Conservation (phyloP, 2,888 invertebrate species). For the Tenthredo amoena region DNA sequence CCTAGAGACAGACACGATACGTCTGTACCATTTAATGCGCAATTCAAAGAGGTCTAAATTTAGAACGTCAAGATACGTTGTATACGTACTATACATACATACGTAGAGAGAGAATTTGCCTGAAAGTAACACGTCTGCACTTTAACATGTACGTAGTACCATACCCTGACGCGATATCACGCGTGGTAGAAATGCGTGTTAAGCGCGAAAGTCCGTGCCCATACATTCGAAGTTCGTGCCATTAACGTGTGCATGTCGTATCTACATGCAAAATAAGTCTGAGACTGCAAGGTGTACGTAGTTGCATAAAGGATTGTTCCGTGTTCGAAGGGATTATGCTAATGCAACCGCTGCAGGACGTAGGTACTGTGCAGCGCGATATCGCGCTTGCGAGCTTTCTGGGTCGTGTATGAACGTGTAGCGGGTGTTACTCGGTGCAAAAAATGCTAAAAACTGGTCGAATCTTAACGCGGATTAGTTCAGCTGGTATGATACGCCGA, state of each 20-base stretch:
- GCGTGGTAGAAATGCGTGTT: conserved; percentile 21
- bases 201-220: conserved; percentile 25
- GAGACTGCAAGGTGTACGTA: not conserved
- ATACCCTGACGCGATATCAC: not conserved
- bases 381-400: conserved; percentile 20
- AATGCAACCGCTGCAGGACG: not conserved
- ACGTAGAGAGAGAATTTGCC: not conserved
- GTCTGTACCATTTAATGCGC: conserved; percentile 12
- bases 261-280: not conserved
- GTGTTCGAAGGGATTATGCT: conserved; percentile 44
- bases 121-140: conserved; percentile 4
- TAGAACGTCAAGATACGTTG: conserved; percentile 7
- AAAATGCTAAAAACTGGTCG: not conserved
- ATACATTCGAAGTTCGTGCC: not conserved
- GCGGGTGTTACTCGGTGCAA: not conserved
- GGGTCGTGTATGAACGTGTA: not conserved
- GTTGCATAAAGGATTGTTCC: conserved; percentile 42
- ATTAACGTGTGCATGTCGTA: not conserved
- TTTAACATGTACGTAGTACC: not conserved
- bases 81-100: too few relatives aligned
- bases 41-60: conserved; percentile 29
- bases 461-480: not conserved
- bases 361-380: not conserved
- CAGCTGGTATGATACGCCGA: not conserved
- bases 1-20: not conserved